Base-by-base conservation (phyloP, 1,140 invertebrate species). In the honey bee (Apis mellifera) region DNA sequence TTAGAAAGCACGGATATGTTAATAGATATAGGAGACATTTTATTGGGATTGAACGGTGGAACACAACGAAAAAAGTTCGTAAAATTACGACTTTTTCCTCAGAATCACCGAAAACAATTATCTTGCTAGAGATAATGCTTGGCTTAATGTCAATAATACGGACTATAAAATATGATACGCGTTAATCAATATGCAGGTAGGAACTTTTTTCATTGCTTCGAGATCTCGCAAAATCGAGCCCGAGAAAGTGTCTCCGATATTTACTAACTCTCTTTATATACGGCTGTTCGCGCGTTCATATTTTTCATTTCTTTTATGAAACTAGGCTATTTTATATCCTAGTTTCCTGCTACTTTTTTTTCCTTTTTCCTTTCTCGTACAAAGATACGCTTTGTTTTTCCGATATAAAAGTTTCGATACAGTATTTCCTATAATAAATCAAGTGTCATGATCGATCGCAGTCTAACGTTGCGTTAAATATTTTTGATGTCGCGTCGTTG, bases 391-490 rank as follows among this genome's bases (percentile, higher is more conserved):
- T 65, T 68, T 82, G 57, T 64, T 65, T 19, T 50, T 69, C 64
- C 48, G 65, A 78, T 82, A 84, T 69, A 87, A 89, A 89, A 85
- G 78, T 89, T 83, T 66, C 59, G 74, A n/a, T 85, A 87, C n/a
- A 83, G n/a, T 32, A 32, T 32, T 32, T 32, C 32, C 75, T 87
- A 85, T 85, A 83, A 42, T 42, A 42, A 42, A 70, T 86, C 81
- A 80, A 81, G 52, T 83, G 80, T 87, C 85, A 87, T 87, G 80
- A 80, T 72, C 59, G 57, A 78, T 69, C 64, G 83, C 83, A 83
- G 78, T 88, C 78, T 86, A 87, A 62, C 75, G 74, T 85, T 69
- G 64, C 59, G 26, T 82, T 52, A 50, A 64, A 17, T 55, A 26
- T 42, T 7, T 52, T 66, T 66, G 55, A 75, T 59, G 32, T 9